phyloP scores from a whole-genome alignment of 2,888 invertebrate species.

The Drosophila birchii region DNA sequence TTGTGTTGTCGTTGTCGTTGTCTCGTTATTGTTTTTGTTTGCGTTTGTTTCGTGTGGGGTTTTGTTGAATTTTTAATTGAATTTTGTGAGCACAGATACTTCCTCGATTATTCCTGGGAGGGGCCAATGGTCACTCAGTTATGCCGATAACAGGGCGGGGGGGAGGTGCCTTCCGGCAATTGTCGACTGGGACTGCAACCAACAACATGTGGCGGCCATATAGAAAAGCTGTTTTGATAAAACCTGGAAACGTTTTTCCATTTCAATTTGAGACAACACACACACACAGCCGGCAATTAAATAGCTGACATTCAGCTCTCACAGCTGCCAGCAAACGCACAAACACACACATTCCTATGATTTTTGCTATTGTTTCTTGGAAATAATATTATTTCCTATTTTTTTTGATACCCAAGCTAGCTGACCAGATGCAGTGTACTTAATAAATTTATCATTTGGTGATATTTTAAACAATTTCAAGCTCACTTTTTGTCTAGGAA shows the following conservation, averaged over 20 bases:
- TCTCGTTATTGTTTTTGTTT: slow-evolving; percentile 8
- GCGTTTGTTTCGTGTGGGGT: slow-evolving; percentile 32
- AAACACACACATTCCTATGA: not conserved
- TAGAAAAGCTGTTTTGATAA: slow-evolving; percentile 42
- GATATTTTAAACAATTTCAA: no score
- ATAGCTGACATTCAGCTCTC: slow-evolving; percentile 17
- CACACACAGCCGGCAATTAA: slow-evolving; percentile 16
- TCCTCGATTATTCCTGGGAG: slow-evolving; percentile 46
- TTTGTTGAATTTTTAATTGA: slow-evolving; percentile 75
- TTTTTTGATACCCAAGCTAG: no score
- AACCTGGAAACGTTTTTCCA: slow-evolving; percentile 41
- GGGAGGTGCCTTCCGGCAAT: slow-evolving; percentile 3
- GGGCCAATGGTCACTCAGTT: slow-evolving; percentile 33
- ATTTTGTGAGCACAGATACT: slow-evolving; percentile 53
- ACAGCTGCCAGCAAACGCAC: not conserved
- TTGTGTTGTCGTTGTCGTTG: not conserved
- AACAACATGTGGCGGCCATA: not conserved
- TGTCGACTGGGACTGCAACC: slow-evolving; percentile 1
- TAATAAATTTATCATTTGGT: no score
- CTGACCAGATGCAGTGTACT: no score
- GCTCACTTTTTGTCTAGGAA: no score
- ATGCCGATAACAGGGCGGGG: slow-evolving; percentile 20
- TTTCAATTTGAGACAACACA: slow-evolving; percentile 39
- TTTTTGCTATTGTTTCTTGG: not conserved
- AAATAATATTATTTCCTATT: not conserved